Percentiles rank a stretch among this genome's conserved stretches.
These are phyloP conservation scores for Probosciger aterrimus DNA, from an alignment of 2,113 vertebrate species.

Conservation along the genomic window DNA sequence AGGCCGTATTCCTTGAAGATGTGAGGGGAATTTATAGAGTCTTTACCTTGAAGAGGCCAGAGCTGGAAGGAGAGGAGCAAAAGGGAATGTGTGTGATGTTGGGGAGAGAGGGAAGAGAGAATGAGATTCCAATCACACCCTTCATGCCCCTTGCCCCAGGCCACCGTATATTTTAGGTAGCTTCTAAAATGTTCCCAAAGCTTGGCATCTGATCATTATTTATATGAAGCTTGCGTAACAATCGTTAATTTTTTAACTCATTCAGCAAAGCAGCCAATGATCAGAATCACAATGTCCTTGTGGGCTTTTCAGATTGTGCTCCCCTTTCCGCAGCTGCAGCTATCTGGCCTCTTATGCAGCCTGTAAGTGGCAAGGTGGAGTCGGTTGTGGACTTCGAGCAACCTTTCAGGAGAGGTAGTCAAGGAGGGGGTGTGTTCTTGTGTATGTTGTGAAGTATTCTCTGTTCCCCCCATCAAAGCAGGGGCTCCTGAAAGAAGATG, in stretches of 20 bases:
- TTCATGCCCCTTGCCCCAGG: not conserved
- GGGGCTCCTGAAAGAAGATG: not conserved
- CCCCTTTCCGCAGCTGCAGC: not conserved
- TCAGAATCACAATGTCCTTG: not conserved
- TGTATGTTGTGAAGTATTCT: not conserved
- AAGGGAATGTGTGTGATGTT: not conserved
- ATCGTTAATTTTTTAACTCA: fast-evolving
- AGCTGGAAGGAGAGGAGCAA: conserved; percentile 6
- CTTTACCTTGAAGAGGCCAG: conserved; percentile 13
- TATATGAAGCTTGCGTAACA: not conserved
- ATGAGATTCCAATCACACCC: not conserved
- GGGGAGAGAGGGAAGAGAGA: not conserved
- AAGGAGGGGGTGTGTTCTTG: not conserved
- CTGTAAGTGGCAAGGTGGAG: not conserved
- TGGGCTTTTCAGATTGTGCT: not conserved
- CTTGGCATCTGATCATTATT: not conserved
- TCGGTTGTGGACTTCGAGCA: not conserved
- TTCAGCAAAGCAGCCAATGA: not conserved
- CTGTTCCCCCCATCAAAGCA: not conserved
- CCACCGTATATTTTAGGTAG: not conserved
- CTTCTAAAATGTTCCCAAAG: not conserved
- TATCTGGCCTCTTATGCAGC: not conserved
- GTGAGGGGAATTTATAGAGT: conserved; percentile 28
- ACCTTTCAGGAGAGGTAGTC: not conserved
- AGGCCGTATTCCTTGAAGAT: conserved; percentile 52